Conservation (phyloP, 2,113 vertebrate species). For the Muntiacus reevesi region DNA sequence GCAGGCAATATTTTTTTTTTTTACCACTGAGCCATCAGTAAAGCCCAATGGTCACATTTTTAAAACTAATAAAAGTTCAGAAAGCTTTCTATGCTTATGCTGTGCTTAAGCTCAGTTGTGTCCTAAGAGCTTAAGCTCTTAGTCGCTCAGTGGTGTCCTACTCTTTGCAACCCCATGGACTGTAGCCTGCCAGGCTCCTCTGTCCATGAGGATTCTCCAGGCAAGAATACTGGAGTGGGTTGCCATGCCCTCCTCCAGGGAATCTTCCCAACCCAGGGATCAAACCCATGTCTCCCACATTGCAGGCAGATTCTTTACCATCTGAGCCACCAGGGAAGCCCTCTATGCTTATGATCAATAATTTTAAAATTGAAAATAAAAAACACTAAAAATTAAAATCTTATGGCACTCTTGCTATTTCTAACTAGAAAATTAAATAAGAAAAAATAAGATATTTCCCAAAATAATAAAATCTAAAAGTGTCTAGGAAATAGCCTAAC, state of each 20-base stretch:
- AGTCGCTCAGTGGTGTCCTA: not conserved
- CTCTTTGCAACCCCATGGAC: not conserved
- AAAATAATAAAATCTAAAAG: constrained; percentile 5
- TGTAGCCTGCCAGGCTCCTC: not conserved
- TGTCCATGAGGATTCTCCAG: not conserved
- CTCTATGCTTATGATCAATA: not conserved
- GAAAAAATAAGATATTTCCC: not conserved
- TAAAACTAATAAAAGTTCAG: not conserved
- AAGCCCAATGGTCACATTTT: not conserved
- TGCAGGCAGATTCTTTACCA: not conserved
- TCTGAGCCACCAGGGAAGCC: not conserved
- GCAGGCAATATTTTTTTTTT: not conserved
- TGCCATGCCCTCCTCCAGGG: not conserved
- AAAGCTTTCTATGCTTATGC: not conserved
- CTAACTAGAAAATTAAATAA: constrained; percentile 11
- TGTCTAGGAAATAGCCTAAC: not conserved
- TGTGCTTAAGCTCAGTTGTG: not conserved
- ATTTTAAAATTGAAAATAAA: not conserved
- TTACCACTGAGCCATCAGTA: not conserved
- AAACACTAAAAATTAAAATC: not conserved
- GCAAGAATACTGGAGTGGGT: not conserved
- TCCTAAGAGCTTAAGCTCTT: not conserved
- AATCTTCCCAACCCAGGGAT: not conserved
- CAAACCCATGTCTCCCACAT: not conserved
- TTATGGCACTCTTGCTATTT: not conserved